Evolutionary conservation across 92 coral and sea anemone genomes (phyloP), one percentile per base, ranked within the genome.

Genomic region (Heliopora coerulea): DNA sequence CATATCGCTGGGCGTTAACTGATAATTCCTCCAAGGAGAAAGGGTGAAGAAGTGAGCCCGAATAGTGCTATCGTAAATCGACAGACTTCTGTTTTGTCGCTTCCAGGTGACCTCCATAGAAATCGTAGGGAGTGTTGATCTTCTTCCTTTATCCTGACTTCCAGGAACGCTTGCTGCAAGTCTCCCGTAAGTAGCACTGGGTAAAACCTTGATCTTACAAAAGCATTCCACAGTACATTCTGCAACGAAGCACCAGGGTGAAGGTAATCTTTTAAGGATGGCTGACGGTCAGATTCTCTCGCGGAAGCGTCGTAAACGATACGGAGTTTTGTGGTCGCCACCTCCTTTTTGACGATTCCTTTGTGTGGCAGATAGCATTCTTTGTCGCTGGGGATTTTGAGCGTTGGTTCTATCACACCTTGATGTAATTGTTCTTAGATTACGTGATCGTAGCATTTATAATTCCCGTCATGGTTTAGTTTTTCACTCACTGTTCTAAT

Each of bases 31-130:
- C 34, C 76, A 0, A 69, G 76, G 1, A 69, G 76, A 62, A 69
- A 69, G 11, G 76, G 76, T 12, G 76, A 69, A 29, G 61, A 69
- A 18, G 76, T 69, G 2, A 69, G 59, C 0, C 76, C 76, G 27
- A 69, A 69, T 0, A 69, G 9, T 1, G 76, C 62, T 49, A 34
- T 7, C 2, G 39, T 69, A 21, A 69, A 69, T 21, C 69, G 49
- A 37, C 34, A 62, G 5, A 62, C 14, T 20, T 7, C 27, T 15
- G 29, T 37, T 21, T 15, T 7, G 14, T 62, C 49, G 9, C 14
- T 4, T 7, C 69, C 49, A 14, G 69, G 69, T 11, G 42, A 0
- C 32, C 46, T 69, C 76, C 76, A 69, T 1, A 18, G 24, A 20
- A 69, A 69, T 62, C 62, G 48, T 27, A 69, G 25, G 8, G 76